Conservation (phyloP, 2,113 vertebrate species). For the Micronisus gabar region DNA sequence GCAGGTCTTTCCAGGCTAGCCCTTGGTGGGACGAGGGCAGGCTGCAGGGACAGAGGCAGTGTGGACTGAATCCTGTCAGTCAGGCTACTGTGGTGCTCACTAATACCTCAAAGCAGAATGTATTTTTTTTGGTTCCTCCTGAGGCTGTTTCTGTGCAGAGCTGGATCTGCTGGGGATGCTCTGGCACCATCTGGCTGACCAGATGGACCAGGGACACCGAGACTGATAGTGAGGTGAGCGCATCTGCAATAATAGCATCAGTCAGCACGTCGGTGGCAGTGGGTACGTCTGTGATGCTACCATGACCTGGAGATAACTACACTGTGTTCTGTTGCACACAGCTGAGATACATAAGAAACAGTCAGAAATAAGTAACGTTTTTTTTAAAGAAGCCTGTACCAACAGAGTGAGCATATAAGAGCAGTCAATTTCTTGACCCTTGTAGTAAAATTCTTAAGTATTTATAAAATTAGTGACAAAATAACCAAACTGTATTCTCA, state of each 20-base stretch:
- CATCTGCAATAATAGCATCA: rapidly evolving
- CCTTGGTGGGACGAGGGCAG: neutral
- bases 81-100: neutral
- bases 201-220: neutral
- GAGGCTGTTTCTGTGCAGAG: neutral
- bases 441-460: neutral
- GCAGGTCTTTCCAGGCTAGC: neutral
- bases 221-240: neutral
- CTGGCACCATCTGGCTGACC: neutral
- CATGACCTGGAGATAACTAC: rapidly evolving
- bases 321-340: neutral
- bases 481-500: neutral
- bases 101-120: neutral
- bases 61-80: neutral
- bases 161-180: neutral
- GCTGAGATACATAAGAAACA: rapidly evolving
- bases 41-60: neutral
- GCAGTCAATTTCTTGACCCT: neutral
- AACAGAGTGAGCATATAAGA: neutral
- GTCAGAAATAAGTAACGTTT: neutral
- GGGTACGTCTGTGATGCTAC: rapidly evolving
- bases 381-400: neutral
- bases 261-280: neutral
- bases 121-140: neutral
- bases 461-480: neutral